Base-by-base conservation (phyloP, 1,140 invertebrate species). In the Panulirus ornatus region DNA sequence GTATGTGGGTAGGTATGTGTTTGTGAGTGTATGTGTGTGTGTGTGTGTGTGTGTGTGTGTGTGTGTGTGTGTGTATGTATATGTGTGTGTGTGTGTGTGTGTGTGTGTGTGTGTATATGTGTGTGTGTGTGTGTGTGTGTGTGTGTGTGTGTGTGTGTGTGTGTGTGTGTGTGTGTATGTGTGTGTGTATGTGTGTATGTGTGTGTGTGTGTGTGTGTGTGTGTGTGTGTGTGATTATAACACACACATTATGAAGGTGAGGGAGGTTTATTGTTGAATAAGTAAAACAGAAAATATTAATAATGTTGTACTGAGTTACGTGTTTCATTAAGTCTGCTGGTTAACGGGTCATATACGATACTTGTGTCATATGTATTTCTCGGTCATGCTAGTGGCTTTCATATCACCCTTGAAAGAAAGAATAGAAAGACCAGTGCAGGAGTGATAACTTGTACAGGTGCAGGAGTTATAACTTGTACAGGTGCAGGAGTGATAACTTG, bases 81-180 rank as follows among this genome's bases (percentile, higher is more conserved):
- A 34, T 73, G 38, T 73, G 14, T 73, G 14, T 73, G 14, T 73
- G 38, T 73, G 38, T 73, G 38, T 73, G 38, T 73, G 38, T 73
- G 14, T 73, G 38, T 73, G 30, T 73, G 30, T 73, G 70, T 71
- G 70, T 71, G 70, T 71, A 27, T 71, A 27, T 71, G 70, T 71
- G 27, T 71, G 63, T 27, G 30, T 70, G 22, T 27, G 30, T 73
- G 38, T 19, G 42, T 51, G n/a, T 14, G 42, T 34, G 42, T 14
- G 42, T 51, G n/a, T 51, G 27, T 38, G 44, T 79, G 27, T 27
- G 14, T 79, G 27, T 79, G 27, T 79, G 2, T 44, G 34, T 1
- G 6, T 16, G 14, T 9, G 0, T 42, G 22, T 42, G 22, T 76
- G 8, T 76, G 40, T 76, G 36, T 76, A 22, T 76, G 40, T 76